Evolutionary conservation across 2,888 invertebrate species (phyloP), one percentile per base, ranked within the genome.

Genomic region (Agonopterix heracliana): DNA sequence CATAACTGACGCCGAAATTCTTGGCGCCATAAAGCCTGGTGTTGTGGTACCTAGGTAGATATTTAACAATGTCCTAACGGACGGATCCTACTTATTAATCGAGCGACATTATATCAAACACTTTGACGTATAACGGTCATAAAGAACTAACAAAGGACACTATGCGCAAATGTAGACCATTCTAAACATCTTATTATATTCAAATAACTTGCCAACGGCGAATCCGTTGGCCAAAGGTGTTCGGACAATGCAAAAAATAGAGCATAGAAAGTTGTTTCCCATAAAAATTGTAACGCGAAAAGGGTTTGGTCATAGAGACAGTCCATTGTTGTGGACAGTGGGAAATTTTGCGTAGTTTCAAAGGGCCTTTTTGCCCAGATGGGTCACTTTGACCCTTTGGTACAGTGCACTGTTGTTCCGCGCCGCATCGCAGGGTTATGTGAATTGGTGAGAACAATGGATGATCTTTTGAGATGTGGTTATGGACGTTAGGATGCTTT

Each of bases 241-340:
- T 78, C 60, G 86, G 86, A 86, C 87, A 87, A 88, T 83, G 87
- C 86, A 84, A 87, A 87, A 87, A 84, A 81, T 84, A 65, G 86
- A 86, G 84, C 85, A 78, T 74, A 78, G 75, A 74, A 78, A 77
- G 69, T 69, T 72, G 68, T 78, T 86, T 86, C 86, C 84, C 86
- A 86, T 85, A 84, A 86, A 82, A 85, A 80, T 77, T 64, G 72
- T 77, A 78, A 55, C 78, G 71, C 73, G 64, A 71, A 81, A 82
- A 78, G 81, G 81, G 79, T 81, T 75, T 78, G 76, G 79, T 73
- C 78, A 77, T 74, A 77, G 66, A 64, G 49, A 51, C 46, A 44
- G 59, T 54, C 63, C 68, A 71, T 87, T 86, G 86, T 84, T 74
- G 55, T 58, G 78, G 77, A 54, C 82, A 87, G 86, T 88, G 87